Conservation (phyloP, 2,888 invertebrate species). For the Mycogona germanica region DNA sequence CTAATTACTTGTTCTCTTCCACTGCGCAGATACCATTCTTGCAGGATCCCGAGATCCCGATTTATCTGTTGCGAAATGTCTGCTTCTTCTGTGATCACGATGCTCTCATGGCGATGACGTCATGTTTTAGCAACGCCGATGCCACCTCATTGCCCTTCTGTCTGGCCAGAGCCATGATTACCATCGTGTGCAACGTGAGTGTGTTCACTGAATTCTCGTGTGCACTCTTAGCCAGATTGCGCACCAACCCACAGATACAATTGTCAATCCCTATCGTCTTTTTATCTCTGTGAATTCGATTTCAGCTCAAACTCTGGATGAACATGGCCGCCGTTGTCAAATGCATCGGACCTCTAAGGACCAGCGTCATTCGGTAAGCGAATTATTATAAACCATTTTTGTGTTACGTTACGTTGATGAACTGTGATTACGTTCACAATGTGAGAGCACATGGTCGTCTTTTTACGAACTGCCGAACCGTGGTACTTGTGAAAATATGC, state of each 20-base stretch:
- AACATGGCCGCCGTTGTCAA: conserved; percentile 83
- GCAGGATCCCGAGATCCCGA: conserved; percentile 85
- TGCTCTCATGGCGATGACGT: conserved; percentile 73
- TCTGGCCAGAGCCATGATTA: conserved; percentile 83
- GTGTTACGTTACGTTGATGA: neutral
- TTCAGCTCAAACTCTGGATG: conserved; percentile 70
- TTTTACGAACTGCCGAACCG: too few relatives aligned
- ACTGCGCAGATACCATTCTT: conserved; percentile 13
- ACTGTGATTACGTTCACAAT: too few relatives aligned
- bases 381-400: neutral
- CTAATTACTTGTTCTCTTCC: neutral
- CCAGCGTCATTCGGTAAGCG: conserved; percentile 52
- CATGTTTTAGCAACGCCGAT: conserved; percentile 63
- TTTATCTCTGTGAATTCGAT: too few relatives aligned
- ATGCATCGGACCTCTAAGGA: conserved; percentile 72
- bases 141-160: conserved; percentile 66
- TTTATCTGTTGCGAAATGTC: conserved; percentile 81
- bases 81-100: conserved; percentile 84
- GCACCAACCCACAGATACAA: neutral
- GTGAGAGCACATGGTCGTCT: too few relatives aligned
- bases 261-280: neutral
- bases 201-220: neutral
- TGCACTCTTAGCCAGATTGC: neutral
- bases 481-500: too few relatives aligned
- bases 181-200: conserved; percentile 67